A percentile compares a stretch with the other conserved stretches of the same genome.
phyloP scores from a whole-genome alignment of 2,888 invertebrate genomes.

The Hirtodrosophila alboralis region DNA sequence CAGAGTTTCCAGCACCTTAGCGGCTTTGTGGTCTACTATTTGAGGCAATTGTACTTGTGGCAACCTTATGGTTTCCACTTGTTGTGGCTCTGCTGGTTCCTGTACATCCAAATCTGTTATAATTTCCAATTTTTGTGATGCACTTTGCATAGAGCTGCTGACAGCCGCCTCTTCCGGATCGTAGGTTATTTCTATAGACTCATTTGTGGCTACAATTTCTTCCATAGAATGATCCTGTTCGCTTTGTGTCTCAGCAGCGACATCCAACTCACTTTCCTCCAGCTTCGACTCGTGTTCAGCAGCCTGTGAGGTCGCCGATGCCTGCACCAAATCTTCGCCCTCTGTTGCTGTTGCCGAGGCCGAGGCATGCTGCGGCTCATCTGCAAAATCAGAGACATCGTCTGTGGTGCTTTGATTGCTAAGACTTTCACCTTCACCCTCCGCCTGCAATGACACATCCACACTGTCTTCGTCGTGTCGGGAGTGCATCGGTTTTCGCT shows the following conservation, averaged over 20 bases:
- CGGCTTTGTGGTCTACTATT: conserved; percentile 54
- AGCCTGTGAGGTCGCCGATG: conserved; percentile 3
- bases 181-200: conserved; percentile 80
- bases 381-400: conserved; percentile 82
- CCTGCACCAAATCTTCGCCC: background rate
- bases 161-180: conserved; percentile 68
- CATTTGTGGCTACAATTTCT: conserved; percentile 80
- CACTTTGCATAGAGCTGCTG: conserved; percentile 41
- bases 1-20: conserved; percentile 40
- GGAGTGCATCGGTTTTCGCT: conserved; percentile 58
- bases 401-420: conserved; percentile 83
- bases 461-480: conserved; percentile 54
- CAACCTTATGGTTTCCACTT: conserved; percentile 19
- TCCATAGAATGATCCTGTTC: conserved; percentile 83
- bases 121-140: conserved; percentile 37
- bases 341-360: conserved; percentile 11
- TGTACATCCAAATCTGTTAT: conserved; percentile 70
- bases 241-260: conserved; percentile 36
- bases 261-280: conserved; percentile 35
- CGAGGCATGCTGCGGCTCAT: conserved; percentile 65
- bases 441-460: conserved; percentile 8
- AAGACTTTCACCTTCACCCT: conserved; percentile 58
- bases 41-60: conserved; percentile 41
- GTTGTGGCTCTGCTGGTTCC: conserved; percentile 17
- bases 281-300: conserved; percentile 13